These are phyloP conservation scores for Hypocryptadius cinnamomeus DNA, from an alignment of 2,113 vertebrate genomes.

Conservation along the genomic window DNA sequence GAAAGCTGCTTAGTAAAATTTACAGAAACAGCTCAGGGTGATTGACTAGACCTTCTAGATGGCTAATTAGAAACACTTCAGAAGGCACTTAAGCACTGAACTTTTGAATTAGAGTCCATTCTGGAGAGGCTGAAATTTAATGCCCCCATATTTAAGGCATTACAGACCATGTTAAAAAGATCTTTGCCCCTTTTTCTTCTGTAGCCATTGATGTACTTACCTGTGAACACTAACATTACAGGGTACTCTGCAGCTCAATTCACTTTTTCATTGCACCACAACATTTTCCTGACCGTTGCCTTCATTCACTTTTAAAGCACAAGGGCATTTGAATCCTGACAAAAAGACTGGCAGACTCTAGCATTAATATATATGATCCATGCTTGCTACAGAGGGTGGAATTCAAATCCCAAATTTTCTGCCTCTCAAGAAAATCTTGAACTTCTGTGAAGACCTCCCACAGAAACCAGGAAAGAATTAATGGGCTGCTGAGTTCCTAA, in stretches of 20 bases:
- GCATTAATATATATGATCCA: background rate
- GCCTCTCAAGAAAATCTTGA: background rate
- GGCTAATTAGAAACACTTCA: background rate
- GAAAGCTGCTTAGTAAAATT: background rate
- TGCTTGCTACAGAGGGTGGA: background rate
- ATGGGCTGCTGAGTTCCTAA: constrained; percentile 50
- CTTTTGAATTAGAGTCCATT: background rate
- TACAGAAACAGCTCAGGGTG: background rate
- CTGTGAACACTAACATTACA: background rate
- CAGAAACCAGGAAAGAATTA: constrained; percentile 49
- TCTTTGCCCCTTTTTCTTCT: background rate
- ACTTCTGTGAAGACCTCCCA: constrained; percentile 32
- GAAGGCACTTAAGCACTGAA: background rate
- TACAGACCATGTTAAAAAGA: background rate
- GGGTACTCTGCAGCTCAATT: background rate
- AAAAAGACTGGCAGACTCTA: background rate
- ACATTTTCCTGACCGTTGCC: background rate
- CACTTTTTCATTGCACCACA: background rate
- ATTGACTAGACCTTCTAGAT: background rate
- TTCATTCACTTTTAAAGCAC: background rate
- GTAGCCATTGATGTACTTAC: background rate
- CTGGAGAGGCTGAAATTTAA: background rate
- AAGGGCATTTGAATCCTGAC: background rate
- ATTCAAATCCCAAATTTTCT: background rate
- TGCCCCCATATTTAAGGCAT: background rate